Evolutionary conservation across 1,140 invertebrate genomes (phyloP), one percentile per base, ranked within the genome.

Genomic region (Euura lappo): DNA sequence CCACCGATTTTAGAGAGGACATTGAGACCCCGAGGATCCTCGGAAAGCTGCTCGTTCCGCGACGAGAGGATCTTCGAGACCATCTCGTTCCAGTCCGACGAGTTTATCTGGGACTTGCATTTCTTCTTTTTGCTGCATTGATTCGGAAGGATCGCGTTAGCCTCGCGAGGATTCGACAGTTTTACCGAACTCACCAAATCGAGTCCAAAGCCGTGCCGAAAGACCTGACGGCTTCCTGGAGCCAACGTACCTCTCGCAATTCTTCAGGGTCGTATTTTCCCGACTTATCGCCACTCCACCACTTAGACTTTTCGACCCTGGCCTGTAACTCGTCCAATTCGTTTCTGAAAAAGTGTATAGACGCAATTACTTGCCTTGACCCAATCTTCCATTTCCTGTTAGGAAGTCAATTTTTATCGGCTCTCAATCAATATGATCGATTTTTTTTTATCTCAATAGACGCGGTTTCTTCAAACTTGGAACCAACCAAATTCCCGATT

Each of bases 1-100:
- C 75, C 73, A 44, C 78, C 79, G 0, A 42, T 70, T 72, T 84
- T 86, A 6, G 84, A 71, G 10, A 74, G 77, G 2, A 86, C 7
- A n/a, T 81, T 73, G 45, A 86, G 68, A 2, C 65, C 77, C 28
- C 73, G 80, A 0, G 77, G 45, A 6, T 75, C 44, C 0, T 70
- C 67, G 11, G 76, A 45, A 5, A 73, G 72, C 43, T 85, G 74
- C 5, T 73, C 60, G 8, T 80, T 79, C 10, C 77, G 66, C 5
- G 45, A 73, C 7, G 78, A 72, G 46, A 85, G 64, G 0, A 77
- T 75, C 10, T 79, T 83, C 2, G 75, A 44, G 1, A 87, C 10
- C 2, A 83, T 74, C 65, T 79, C 82, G 74, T 86, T 86, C 86
- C 85, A 87, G 6, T 86, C 84, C 0, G 79, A 70, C 4, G 80